Evolutionary conservation across 2,113 vertebrate species (phyloP).

Genomic region (Phaetusa simplex): DNA sequence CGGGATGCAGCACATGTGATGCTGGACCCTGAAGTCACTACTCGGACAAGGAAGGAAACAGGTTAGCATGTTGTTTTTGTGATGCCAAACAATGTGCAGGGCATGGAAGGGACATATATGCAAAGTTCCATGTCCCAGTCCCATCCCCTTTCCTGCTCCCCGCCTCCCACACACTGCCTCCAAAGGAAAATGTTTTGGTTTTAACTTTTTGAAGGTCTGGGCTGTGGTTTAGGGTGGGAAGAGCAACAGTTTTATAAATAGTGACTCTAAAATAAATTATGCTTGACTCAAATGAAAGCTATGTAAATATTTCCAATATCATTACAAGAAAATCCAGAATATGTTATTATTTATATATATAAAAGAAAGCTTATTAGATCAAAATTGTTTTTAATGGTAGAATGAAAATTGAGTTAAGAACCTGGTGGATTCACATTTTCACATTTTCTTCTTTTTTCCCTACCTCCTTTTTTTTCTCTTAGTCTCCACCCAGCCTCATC

Average conservation of each 20-base stretch:
- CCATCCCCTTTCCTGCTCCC: background rate
- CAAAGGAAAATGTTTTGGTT: background rate
- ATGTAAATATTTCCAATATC: background rate
- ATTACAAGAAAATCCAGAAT: background rate
- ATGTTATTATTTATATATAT: background rate
- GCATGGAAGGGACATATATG: background rate
- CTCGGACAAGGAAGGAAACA: background rate
- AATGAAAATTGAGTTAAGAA: background rate
- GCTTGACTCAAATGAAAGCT: background rate
- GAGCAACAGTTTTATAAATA: background rate
- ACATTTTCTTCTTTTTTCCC: background rate
- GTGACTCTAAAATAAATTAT: background rate
- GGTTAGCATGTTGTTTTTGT: background rate
- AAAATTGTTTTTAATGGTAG: background rate
- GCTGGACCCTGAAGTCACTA: background rate
- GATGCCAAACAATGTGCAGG: accelerated
- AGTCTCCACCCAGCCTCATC: background rate
- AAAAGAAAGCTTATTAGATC: background rate
- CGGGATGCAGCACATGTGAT: accelerated
- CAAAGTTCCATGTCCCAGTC: background rate
- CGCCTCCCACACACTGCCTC: background rate
- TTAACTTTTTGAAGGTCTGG: background rate
- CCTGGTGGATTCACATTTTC: background rate
- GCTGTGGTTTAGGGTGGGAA: background rate
- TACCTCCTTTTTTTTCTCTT: background rate